Percentiles rank a stretch among this genome's conserved stretches.
These are phyloP conservation scores for Drosophila nr. medialis DNA, from an alignment of 2,888 invertebrate genomes.

Conservation along the genomic window DNA sequence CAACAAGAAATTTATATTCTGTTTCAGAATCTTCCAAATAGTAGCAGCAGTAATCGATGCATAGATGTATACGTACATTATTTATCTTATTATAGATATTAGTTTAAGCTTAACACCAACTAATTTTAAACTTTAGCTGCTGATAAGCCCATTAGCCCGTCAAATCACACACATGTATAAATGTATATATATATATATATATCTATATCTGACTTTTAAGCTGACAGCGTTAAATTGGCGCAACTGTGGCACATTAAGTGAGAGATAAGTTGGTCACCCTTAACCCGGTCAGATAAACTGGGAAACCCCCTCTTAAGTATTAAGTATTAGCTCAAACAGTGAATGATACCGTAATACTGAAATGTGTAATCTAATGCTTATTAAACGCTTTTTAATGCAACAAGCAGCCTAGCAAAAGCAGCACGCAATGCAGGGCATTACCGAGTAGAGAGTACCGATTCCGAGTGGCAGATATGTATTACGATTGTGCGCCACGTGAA, in stretches of 20 bases:
- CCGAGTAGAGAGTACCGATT: constrained; percentile 33
- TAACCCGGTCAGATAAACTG: constrained; percentile 24
- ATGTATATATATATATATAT: background rate
- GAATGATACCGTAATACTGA: constrained; percentile 11
- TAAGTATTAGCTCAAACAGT: constrained; percentile 20
- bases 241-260: constrained; percentile 28
- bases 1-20: background rate
- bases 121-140: background rate
- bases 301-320: constrained; percentile 7
- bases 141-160: constrained; percentile 18
- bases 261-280: constrained; percentile 47
- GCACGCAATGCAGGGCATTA: constrained; percentile 45
- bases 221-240: constrained; percentile 44
- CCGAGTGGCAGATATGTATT: constrained; percentile 31
- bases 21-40: too few species aligned
- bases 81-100: background rate
- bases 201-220: constrained; percentile 24
- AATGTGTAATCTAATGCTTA: constrained; percentile 76
- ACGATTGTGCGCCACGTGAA: constrained; percentile 57
- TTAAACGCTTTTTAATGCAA: constrained; percentile 77
- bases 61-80: background rate
- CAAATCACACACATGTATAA: background rate
- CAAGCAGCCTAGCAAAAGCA: constrained; percentile 16
- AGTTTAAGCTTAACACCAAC: background rate
- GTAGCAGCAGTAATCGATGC: background rate